A percentile compares a stretch with the other conserved stretches of the same genome.
Conservation (phyloP, 2,797 vertebrate species). For the Cynodonichthys magdalenae region DNA sequence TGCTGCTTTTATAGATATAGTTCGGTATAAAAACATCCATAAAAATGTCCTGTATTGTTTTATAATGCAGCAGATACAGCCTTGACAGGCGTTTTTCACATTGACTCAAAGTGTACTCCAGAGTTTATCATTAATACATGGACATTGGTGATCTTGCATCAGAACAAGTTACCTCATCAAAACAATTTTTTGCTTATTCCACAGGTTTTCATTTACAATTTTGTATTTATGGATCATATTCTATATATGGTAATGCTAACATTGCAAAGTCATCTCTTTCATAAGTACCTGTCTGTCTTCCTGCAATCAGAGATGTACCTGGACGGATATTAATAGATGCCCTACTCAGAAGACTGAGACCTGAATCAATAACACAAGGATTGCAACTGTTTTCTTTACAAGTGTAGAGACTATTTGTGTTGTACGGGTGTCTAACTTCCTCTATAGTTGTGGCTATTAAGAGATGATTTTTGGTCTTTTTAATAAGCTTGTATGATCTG, state of each 20-base stretch:
- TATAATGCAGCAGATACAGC: neutral
- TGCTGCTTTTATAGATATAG: conserved; percentile 9
- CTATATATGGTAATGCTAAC: conserved; percentile 7
- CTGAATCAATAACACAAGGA: conserved; percentile 22
- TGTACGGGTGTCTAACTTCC: conserved; percentile 9
- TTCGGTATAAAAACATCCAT: conserved; percentile 9
- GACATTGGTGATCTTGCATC: neutral
- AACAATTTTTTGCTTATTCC: neutral
- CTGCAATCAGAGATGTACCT: conserved; percentile 14
- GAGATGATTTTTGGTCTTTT: no score
- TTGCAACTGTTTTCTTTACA: conserved; percentile 8
- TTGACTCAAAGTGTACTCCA: no score
- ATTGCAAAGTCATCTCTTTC: conserved; percentile 15
- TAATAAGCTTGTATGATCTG: conserved; percentile 16
- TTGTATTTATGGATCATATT: conserved; percentile 5
- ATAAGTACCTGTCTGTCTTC: neutral
- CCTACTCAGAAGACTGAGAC: conserved; percentile 3
- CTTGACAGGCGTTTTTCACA: neutral
- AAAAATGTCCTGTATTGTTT: neutral
- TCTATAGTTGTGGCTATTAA: conserved; percentile 9
- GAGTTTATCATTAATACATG: no score
- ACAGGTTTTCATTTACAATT: conserved; percentile 2
- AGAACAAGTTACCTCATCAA: no score
- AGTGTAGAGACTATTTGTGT: neutral
- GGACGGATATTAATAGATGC: conserved; percentile 35